Conservation (phyloP, 1,140 invertebrate species). For the Ladona fulva region DNA sequence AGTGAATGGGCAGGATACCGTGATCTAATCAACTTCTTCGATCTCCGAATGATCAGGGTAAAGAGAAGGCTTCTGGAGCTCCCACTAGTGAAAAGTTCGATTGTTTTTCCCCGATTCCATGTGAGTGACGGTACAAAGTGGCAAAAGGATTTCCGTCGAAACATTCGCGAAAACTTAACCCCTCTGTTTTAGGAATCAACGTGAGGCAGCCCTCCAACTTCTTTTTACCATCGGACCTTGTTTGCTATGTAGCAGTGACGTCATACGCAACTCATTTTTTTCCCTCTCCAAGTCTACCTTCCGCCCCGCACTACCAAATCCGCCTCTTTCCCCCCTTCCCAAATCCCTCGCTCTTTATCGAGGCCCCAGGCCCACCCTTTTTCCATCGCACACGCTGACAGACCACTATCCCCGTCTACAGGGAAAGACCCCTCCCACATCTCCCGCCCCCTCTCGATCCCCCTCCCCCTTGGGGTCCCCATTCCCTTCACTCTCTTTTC, state of each 20-base stretch:
- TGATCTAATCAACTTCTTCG: too few relatives aligned
- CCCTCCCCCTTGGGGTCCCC: background rate
- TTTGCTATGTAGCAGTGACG: background rate
- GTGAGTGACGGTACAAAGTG: too few relatives aligned
- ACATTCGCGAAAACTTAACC: too few relatives aligned
- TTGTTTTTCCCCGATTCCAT: too few relatives aligned
- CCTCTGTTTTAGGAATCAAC: too few relatives aligned
- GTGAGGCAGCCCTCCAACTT: too few relatives aligned
- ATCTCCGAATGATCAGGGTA: too few relatives aligned
- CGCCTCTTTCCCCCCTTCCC: background rate
- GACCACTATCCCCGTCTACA: background rate
- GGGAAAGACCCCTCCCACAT: background rate
- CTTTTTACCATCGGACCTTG: background rate
- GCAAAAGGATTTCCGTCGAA: too few relatives aligned
- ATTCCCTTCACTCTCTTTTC: slow-evolving; percentile 1
- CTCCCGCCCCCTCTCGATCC: background rate
- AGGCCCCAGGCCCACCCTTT: slow-evolving; percentile 4
- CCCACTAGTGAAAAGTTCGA: too few relatives aligned
- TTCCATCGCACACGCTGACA: slow-evolving; percentile 7
- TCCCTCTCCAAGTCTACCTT: background rate
- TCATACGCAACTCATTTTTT: slow-evolving; percentile 2
- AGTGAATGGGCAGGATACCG: too few relatives aligned
- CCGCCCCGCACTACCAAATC: background rate
- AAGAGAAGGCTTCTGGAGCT: too few relatives aligned
- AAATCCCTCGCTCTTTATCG: background rate